phyloP scores from a whole-genome alignment of 2,888 invertebrate species.

The Andrena bicolor region DNA sequence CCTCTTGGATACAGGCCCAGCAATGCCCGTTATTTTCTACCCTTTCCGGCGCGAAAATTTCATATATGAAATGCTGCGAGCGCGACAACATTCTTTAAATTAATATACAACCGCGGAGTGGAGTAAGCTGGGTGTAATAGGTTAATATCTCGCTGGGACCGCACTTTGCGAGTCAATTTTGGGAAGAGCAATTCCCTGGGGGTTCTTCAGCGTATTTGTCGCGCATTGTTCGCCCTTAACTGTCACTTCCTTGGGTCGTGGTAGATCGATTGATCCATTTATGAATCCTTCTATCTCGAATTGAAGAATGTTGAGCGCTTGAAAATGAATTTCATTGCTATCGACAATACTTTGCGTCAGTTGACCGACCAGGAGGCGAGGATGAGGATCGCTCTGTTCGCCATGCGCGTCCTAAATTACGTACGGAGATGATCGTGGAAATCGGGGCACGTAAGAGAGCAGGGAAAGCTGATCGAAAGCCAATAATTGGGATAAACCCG shows the following conservation, averaged over 20 bases:
- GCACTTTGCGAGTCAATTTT: slow-evolving; percentile 33
- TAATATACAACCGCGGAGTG: slow-evolving; percentile 35
- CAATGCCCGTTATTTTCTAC: slow-evolving; percentile 73
- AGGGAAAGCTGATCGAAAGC: slow-evolving; percentile 74
- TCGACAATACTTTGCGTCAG: neutral
- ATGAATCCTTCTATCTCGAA: no score
- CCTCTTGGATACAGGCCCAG: slow-evolving; percentile 62
- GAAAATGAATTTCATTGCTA: no score
- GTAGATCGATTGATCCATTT: no score
- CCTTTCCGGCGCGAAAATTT: slow-evolving; percentile 76
- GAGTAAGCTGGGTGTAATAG: slow-evolving; percentile 9
- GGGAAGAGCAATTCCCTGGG: neutral
- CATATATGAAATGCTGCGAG: slow-evolving; percentile 59
- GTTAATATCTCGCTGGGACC: slow-evolving; percentile 30
- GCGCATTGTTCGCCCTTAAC: neutral
- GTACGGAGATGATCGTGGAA: slow-evolving; percentile 37
- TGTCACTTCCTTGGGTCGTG: no score
- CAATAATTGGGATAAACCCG: slow-evolving; percentile 83
- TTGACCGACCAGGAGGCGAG: neutral
- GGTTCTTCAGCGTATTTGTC: no score
- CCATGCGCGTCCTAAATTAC: slow-evolving; percentile 21
- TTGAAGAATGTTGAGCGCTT: no score
- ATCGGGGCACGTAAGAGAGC: slow-evolving; percentile 39
- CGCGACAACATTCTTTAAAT: slow-evolving; percentile 55
- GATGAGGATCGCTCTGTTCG: neutral